Conservation (phyloP, 2,888 invertebrate species). For the Pseudococcus longispinus region DNA sequence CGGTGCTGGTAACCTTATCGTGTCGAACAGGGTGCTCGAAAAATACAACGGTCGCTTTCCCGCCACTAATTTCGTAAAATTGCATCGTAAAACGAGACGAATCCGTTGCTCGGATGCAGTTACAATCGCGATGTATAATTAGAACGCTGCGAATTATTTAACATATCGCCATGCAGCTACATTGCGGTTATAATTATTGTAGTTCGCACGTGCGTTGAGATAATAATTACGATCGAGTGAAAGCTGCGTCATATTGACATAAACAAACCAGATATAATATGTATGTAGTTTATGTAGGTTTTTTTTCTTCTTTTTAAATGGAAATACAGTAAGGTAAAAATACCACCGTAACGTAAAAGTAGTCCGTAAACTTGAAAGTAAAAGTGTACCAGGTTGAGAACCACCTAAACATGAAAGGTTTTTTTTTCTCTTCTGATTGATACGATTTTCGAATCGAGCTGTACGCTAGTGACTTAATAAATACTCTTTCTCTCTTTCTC, state of each 20-base stretch:
- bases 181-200: not conserved
- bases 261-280: not conserved
- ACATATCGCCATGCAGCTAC: not conserved
- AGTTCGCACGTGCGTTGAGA: not conserved
- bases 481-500: not conserved
- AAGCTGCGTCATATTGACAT: not conserved
- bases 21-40: not conserved
- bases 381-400: constrained; percentile 21
- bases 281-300: not conserved
- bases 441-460: constrained; percentile 25
- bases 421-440: constrained; percentile 22
- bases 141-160: not conserved
- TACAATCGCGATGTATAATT: not conserved
- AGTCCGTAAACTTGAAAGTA: not conserved
- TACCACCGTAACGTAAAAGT: not conserved
- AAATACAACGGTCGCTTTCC: not conserved
- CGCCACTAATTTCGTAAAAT: not conserved
- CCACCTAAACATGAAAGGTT: constrained; percentile 17
- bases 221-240: not conserved
- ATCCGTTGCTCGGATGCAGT: not conserved
- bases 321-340: not conserved
- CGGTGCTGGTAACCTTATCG: constrained; percentile 12
- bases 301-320: too few relatives aligned
- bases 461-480: not conserved
- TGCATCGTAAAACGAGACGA: not conserved